phyloP scores from a whole-genome alignment of 2,797 vertebrate genomes.

The Anguilla marmorata region DNA sequence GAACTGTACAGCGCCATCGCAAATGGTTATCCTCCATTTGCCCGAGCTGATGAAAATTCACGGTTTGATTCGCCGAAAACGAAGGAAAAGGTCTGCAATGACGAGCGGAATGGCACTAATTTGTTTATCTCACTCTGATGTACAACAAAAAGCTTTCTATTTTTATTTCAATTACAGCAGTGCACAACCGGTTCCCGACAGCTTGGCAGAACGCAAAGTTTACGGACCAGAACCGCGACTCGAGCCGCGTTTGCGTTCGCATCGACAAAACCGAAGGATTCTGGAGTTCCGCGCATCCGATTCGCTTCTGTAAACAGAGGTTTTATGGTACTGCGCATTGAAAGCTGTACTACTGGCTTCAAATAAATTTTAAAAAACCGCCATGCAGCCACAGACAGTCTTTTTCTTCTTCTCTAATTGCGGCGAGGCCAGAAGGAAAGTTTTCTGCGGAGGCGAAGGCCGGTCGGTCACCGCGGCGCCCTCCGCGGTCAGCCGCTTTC shows the following conservation, averaged over 20 bases:
- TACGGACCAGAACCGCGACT: background rate
- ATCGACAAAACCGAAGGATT: too few relatives aligned
- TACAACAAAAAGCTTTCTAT: background rate
- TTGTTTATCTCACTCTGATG: background rate
- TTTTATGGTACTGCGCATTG: background rate
- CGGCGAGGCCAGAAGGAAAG: background rate
- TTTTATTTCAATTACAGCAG: background rate
- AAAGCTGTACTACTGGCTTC: background rate
- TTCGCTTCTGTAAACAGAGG: background rate
- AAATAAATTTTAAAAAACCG: background rate
- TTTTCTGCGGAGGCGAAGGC: background rate
- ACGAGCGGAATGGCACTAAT: background rate
- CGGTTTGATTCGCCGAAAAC: background rate
- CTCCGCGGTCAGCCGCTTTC: background rate
- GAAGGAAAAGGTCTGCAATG: background rate
- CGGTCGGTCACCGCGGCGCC: conserved; percentile 34
- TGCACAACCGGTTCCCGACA: background rate
- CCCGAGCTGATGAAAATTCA: background rate
- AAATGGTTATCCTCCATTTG: background rate
- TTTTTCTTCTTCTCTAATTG: background rate
- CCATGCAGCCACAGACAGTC: background rate
- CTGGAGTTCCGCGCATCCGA: too few relatives aligned
- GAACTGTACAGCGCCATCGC: background rate
- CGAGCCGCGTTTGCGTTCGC: too few relatives aligned
- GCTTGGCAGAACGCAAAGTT: background rate